Evolutionary conservation across 2,797 vertebrate genomes (phyloP), one percentile per base, ranked within the genome.

Genomic region (Lindbergichthys nudifrons): DNA sequence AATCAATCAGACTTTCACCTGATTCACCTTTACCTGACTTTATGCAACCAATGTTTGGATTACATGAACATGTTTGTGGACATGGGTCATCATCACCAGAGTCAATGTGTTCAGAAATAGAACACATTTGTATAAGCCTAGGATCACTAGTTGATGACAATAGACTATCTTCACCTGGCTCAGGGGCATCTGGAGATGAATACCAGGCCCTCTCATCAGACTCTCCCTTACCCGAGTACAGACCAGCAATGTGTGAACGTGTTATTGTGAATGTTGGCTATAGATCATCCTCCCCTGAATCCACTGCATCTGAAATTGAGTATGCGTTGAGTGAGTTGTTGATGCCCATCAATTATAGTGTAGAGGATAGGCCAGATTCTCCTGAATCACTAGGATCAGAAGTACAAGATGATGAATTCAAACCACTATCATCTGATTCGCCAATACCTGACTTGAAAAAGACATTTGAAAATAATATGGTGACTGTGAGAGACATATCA

Each of bases 51-150:
- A 0, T 77, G 36, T 73, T 47, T 75, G 41, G 23, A 65, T 63
- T 77, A 51, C 10, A 70, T 39, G 57, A 69, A 36, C 42, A 45
- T 10, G 16, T 71, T 43, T 79, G 75, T 80, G 85, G 74, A 80
- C 2, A 65, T 26, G 69, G 88, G 36, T 90, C 89, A 36, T 23
- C 52, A 64, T 93, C 92, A 13, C 86, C 91, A 18, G 87, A 89
- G 54, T 94, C 92, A 39, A 8, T 47, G n/a, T 85, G 72, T 48
- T 94, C 92, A 69, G 90, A 92, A 10, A 15, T 73, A 57, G 91
- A 94, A 84, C 85, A 70, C 46, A 70, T 84, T 3, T 72, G 79
- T 70, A 26, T 87, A 45, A 83, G 82, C 14, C n/a, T 74, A 30
- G 75, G 73, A 59, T 77, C 85, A 46, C 3, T 51, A 4, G 53